Base-by-base conservation (phyloP, 2,797 vertebrate species). In the Heteromormyrus szaboi region DNA sequence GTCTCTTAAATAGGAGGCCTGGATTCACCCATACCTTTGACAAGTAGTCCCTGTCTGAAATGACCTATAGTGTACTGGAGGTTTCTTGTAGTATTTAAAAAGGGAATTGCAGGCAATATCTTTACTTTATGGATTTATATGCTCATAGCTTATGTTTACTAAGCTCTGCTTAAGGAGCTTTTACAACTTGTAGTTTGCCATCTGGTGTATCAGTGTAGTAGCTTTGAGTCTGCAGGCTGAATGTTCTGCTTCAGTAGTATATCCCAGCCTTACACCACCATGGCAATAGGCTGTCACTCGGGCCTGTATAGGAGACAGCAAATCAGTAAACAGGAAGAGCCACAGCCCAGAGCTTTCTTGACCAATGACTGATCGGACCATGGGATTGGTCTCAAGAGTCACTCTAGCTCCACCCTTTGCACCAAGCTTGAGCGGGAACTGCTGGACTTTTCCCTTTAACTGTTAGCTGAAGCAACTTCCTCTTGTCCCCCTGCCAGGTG, bases 101-200 rank as follows among this genome's bases (percentile, higher is more conserved):
- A n/a, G 50, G 12, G 48, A 88, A 48, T 9, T 29, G 50, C 84
- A 33, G 84, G 48, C 25, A 50, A 88, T 51, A 29, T 81, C 29
- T 29, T 29, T 25, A 81, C 54, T 48, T 50, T 19, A 51, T 85
- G 12, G 22, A 56, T 68, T 9, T 88, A 29, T 65, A 41, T 50
- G 54, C 76, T 85, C 7, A 59, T 65, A 65, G 46, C 54, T 88
- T 19, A 41, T 81, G 33, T 88, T 88, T 79, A 41, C 44, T 48
- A 33, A 48, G 56, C 41, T 62, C 19, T 65, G 37, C 72, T 59
- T 48, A 68, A 88, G 83, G 29, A 37, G 29, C 4, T 17, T 25
- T 11, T 88, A 51, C 17, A 65, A 48, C 46, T 51, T 33, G 22
- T 12, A 76, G 53, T 25, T 54, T 44, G 65, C 65, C 65, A 17